Evolutionary conservation across 2,888 invertebrate genomes (phyloP).

Genomic region (Seira ritae): DNA sequence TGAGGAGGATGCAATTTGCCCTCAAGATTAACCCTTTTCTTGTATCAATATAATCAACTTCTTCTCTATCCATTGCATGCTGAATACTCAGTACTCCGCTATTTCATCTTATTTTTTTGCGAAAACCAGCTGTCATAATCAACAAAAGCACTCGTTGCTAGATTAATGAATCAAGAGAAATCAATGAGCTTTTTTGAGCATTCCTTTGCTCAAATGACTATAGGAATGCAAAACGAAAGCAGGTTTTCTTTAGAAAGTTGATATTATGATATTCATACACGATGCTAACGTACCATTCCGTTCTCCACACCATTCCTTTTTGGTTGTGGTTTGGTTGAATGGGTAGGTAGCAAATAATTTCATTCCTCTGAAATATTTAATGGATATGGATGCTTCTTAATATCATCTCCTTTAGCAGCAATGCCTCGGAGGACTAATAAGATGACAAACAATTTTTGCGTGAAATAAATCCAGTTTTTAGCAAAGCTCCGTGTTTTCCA

Average conservation of each 20-base stretch:
- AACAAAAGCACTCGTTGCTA: slow-evolving; percentile 19
- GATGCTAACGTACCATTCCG: slow-evolving; percentile 19
- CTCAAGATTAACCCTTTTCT: slow-evolving; percentile 22
- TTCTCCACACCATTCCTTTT: slow-evolving; percentile 13
- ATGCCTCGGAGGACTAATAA: too few species aligned
- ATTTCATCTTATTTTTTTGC: slow-evolving; percentile 13
- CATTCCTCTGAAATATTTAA: too few species aligned
- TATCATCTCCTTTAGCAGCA: too few species aligned
- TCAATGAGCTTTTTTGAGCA: slow-evolving; percentile 42
- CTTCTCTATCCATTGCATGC: neutral
- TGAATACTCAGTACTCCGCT: neutral
- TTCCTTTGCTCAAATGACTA: slow-evolving; percentile 20
- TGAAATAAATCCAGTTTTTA: too few species aligned
- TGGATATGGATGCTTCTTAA: too few species aligned
- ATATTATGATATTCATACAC: too few species aligned
- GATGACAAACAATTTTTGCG: too few species aligned
- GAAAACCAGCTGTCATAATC: slow-evolving; percentile 37
- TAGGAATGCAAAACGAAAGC: slow-evolving; percentile 28
- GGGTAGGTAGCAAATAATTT: too few species aligned
- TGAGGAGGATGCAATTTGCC: slow-evolving; percentile 42
- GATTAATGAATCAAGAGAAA: slow-evolving; percentile 51
- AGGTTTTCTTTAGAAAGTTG: too few species aligned
- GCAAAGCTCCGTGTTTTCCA: too few species aligned
- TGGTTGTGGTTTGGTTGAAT: too few species aligned
- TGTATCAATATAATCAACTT: neutral